Base-by-base conservation (phyloP, 2,113 vertebrate species). In the Ammospiza caudacuta region DNA sequence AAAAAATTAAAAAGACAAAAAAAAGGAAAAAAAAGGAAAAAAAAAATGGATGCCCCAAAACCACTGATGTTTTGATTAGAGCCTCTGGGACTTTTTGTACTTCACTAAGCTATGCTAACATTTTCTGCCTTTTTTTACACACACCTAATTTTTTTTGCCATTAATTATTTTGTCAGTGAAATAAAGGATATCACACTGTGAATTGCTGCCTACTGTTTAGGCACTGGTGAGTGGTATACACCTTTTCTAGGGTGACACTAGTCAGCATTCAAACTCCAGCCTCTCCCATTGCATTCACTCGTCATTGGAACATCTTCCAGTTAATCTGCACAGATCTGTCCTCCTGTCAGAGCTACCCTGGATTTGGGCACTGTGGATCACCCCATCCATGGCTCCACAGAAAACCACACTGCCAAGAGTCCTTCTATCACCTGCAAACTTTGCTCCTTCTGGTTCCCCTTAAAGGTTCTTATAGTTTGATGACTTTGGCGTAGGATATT, bases 131-230 rank as follows among this genome's bases (percentile, higher is more conserved):
- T 44, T 81, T 83, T 82, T 85, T 64, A 59, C 14, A 35, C 25
- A 29, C 12, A 47, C 8, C 15, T 77, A 62, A 20, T 51, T 83
- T 91, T 81, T 85, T 5, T 5, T 25, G 13, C 17, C 22, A 66
- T 49, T 83, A 73, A 72, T 78, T 72, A 59, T 83, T 89, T 84
- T 94, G 24, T 72, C 58, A 92, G 18, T 24, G 18, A 92, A 83
- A 79, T 64, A 68, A 67, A 83, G 10, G 19, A 33, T 43, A 57
- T 21, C 18, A 7, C 23, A n/a, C 6, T 28, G 18, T 63, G 52
- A 15, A 9, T 59, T 57, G 2, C 15, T 85, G 5, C 2, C 1
- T 55, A 8, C 4, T 37, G 2, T 67, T 74, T 35, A 72, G 33
- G n/a, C 19, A n/a, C 1, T 2, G 2, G 25, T 22, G 13, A 64